These are phyloP conservation scores for Chrysina gloriosa DNA, from an alignment of 2,888 invertebrate genomes.

Conservation along the genomic window DNA sequence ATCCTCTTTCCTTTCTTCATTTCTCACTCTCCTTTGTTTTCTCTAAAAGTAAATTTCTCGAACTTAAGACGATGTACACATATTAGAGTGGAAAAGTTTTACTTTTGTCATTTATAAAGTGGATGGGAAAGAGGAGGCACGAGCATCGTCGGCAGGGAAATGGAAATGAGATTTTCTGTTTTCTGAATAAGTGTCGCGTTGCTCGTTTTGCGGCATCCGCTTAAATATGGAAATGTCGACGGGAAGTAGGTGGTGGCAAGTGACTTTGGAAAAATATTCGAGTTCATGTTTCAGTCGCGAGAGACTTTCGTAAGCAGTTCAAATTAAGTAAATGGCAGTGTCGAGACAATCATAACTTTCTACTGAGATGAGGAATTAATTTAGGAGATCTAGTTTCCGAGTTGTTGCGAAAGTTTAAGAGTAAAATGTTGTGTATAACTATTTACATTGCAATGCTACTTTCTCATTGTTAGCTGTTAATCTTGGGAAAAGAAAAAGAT, in stretches of 20 bases:
- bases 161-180: slow-evolving; percentile 38
- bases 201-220: slow-evolving; percentile 32
- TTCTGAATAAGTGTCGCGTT: slow-evolving; percentile 28
- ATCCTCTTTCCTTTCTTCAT: slow-evolving; percentile 5
- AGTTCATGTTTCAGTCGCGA: slow-evolving; percentile 5
- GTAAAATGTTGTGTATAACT: neutral
- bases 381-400: neutral
- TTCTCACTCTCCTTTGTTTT: slow-evolving; percentile 3
- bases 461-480: too few relatives aligned
- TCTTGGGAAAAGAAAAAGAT: too few relatives aligned
- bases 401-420: neutral
- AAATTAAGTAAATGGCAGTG: slow-evolving; percentile 8
- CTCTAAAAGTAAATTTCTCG: slow-evolving; percentile 21
- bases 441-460: neutral
- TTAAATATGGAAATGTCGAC: slow-evolving; percentile 33
- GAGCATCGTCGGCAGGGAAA: slow-evolving; percentile 11
- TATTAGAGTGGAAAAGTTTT: slow-evolving; percentile 33
- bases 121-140: neutral
- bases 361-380: slow-evolving; percentile 1
- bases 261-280: slow-evolving; percentile 17
- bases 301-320: slow-evolving; percentile 17
- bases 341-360: slow-evolving; percentile 18
- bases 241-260: slow-evolving; percentile 14
- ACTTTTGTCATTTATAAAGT: slow-evolving; percentile 25
- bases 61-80: slow-evolving; percentile 32